Base-by-base conservation (phyloP, 2,113 vertebrate genomes). In the Pseudonaja textilis region DNA sequence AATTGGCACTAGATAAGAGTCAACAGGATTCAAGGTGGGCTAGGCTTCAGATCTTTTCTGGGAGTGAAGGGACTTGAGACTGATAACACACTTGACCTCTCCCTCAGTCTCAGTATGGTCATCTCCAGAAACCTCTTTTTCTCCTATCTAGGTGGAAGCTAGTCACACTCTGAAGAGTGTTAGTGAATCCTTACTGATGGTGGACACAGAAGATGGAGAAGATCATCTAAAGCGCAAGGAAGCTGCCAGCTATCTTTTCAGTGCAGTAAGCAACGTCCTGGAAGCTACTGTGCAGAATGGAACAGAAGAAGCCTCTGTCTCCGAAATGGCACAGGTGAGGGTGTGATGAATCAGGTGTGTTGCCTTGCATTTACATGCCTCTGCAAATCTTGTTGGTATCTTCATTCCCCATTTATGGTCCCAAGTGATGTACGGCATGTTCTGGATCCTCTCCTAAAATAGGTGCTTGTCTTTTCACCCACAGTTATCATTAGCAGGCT, bases 231-330 rank as follows among this genome's bases (percentile, higher is more conserved):
- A 97, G 95, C 94, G 97, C 90, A 95, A 97, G 85, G 94, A 96
- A 54, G 97, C 98, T 74, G 98, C 98, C 59, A 94, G 89, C 22
- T 96, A 98, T 45, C 97, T 99, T 6, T 97, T 99, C 74, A 97
- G 97, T 89, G 98, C 98, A 91, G 97, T 98, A 91, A 98, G 98
- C 96, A 98, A 97, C 34, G 97, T 99, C 91, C 95, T 99, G 85
- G 98, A 97, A 94, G 98, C 97, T 94, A 97, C 98, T 55, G 95
- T 96, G 81, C 96, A 94, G 61, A 96, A 91, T 8, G 89, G 92
- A 91, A 91, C 87, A 47, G 91, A 39, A 3, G 95, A 96, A 9
- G 1, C 89, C 54, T 93, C 95, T 47, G 87, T 54, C 54, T n/a
- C 94, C 34, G 92, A 95, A 56, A 55, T 90, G 93, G 93, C 93